Evolutionary conservation across 1,140 invertebrate genomes (phyloP), one percentile per base, ranked within the genome.

Genomic region (Belonocnema kinseyi): DNA sequence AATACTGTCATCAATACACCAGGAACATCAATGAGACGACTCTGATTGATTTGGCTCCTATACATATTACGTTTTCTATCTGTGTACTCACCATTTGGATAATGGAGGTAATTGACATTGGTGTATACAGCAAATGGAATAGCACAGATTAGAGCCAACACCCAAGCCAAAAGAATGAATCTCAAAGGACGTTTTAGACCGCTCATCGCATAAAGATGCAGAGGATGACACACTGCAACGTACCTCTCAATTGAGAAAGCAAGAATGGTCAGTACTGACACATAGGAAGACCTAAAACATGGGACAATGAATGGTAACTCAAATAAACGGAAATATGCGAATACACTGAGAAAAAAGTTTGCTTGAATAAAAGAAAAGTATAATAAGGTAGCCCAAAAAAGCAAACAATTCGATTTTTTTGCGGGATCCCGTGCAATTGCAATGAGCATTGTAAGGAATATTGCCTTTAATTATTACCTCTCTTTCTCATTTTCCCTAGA

Each of bases 201-300:
- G 0, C 95, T 95, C 92, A 97, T 95, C 12, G 94, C 94, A 86
- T 97, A 95, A 26, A 94, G 91, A 82, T 95, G 94, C 53, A 98
- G 91, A 0, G 97, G 97, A 88, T 98, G 95, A 88, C 97, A 98
- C 80, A 98, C 98, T 14, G 97, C 97, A 50, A 98, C 89, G 91
- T 98, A 98, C 40, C 97, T 92, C 88, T 97, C 96, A 88, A 95
- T 94, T 0, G 96, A 96, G 87, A 97, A 97, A 19, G 95, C 95
- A 16, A 97, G 96, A 80, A 98, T 98, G 21, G 96, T 97, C 78
- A 98, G 92, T 7, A 98, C 96, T 0, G 97, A 97, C 0, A 96
- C 96, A 88, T 97, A 97, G 0, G 96, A 96, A 0, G 96, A 96
- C 83, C 95, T 88, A 46, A 66, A 61, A 33, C 17, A 17, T 10